A percentile compares a stretch with the other conserved stretches of the same genome.
Conservation (phyloP, 2,113 vertebrate genomes). For the Uria aalge region DNA sequence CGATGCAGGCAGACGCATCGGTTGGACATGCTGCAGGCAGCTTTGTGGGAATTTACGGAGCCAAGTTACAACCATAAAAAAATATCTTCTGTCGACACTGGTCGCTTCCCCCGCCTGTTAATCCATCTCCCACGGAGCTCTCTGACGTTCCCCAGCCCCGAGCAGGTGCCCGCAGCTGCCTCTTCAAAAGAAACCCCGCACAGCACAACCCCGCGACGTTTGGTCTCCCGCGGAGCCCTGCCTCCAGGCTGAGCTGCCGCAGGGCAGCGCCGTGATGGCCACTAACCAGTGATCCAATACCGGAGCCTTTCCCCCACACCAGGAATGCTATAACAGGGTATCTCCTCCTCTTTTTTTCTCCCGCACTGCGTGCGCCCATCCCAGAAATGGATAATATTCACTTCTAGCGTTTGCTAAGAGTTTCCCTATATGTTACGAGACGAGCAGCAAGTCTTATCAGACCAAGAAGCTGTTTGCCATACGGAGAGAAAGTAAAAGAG, state of each 20-base stretch:
- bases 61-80: not conserved
- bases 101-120: not conserved
- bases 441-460: not conserved
- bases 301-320: not conserved
- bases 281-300: not conserved
- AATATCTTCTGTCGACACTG: not conserved
- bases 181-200: not conserved
- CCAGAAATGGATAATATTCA: not conserved
- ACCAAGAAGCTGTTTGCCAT: not conserved
- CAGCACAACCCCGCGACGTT: not conserved
- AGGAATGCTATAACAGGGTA: not conserved
- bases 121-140: not conserved
- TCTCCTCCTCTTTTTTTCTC: not conserved
- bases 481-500: not conserved
- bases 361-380: accelerated
- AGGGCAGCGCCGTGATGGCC: accelerated
- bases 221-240: not conserved
- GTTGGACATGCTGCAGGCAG: not conserved
- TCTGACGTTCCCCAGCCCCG: not conserved
- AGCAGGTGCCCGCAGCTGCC: not conserved
- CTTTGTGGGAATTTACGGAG: not conserved
- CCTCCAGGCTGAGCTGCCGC: not conserved
- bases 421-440: not conserved
- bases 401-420: not conserved
- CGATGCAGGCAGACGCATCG: not conserved